Evolutionary conservation across 1,140 invertebrate genomes (phyloP).

Genomic region (Grapholita molesta): DNA sequence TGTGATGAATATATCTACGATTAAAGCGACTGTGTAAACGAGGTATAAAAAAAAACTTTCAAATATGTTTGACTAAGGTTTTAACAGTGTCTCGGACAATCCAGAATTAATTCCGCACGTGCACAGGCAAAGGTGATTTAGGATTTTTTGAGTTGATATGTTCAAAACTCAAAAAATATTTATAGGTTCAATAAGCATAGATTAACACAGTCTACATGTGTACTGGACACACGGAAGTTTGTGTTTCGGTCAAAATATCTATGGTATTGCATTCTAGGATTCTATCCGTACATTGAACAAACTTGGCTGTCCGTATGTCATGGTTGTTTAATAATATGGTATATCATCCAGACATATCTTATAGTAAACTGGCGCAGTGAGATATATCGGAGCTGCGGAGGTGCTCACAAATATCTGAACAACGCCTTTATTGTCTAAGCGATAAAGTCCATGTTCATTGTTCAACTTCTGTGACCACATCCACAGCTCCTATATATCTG

Average conservation of each 20-base stretch:
- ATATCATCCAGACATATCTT: background rate
- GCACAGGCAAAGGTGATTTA: background rate
- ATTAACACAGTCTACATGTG: background rate
- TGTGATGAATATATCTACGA: too few species aligned
- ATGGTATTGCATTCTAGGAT: background rate
- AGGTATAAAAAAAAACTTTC: too few species aligned
- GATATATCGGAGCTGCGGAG: too few species aligned
- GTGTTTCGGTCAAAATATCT: constrained; percentile 1
- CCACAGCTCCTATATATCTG: too few species aligned
- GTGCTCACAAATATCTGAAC: too few species aligned
- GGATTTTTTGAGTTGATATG: background rate
- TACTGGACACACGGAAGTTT: background rate
- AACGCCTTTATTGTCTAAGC: too few species aligned
- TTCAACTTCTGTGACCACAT: too few species aligned
- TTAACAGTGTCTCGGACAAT: background rate
- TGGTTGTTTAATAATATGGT: background rate
- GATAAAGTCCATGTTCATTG: too few species aligned
- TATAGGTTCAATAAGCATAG: background rate
- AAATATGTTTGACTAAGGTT: background rate
- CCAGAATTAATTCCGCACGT: background rate
- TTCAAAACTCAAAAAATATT: too few species aligned
- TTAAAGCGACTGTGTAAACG: too few species aligned
- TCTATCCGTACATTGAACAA: background rate
- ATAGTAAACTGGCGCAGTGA: background rate
- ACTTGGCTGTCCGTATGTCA: background rate